Conservation (phyloP, 2,113 vertebrate genomes). For the Oreochromis spilurus region DNA sequence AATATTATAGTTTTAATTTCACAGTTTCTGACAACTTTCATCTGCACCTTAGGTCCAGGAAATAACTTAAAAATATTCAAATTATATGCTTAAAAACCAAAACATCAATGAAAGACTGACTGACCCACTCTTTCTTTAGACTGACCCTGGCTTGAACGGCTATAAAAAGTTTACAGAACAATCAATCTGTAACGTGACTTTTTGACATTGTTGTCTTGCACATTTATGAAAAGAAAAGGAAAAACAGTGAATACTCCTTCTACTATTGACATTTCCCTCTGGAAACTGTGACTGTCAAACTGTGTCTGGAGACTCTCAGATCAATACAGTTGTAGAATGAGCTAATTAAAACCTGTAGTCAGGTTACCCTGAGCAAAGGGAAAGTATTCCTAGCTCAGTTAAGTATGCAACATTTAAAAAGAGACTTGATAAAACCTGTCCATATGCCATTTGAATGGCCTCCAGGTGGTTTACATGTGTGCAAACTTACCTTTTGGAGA, state of each 20-base stretch:
- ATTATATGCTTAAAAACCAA: background rate
- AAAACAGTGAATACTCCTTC: background rate
- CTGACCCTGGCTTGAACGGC: background rate
- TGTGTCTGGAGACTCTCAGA: background rate
- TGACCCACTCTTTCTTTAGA: background rate
- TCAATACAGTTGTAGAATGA: constrained; percentile 36
- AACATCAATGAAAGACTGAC: background rate
- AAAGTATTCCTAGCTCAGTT: background rate
- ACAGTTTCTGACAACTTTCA: background rate
- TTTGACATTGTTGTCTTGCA: background rate
- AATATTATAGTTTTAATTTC: background rate
- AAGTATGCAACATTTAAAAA: background rate
- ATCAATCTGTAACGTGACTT: background rate
- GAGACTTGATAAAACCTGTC: background rate
- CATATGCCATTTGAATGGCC: background rate
- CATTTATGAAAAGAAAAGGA: background rate
- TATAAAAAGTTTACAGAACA: no score
- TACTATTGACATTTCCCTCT: background rate
- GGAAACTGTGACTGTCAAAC: background rate
- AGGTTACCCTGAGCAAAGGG: background rate
- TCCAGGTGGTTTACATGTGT: background rate
- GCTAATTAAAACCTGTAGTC: constrained; percentile 7
- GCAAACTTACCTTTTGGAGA: constrained; percentile 85
- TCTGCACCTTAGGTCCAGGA: background rate
- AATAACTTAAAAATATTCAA: background rate